Evolutionary conservation across 2,888 invertebrate species (phyloP), one percentile per base, ranked within the genome.

Genomic region (Pristionchus entomophagus): DNA sequence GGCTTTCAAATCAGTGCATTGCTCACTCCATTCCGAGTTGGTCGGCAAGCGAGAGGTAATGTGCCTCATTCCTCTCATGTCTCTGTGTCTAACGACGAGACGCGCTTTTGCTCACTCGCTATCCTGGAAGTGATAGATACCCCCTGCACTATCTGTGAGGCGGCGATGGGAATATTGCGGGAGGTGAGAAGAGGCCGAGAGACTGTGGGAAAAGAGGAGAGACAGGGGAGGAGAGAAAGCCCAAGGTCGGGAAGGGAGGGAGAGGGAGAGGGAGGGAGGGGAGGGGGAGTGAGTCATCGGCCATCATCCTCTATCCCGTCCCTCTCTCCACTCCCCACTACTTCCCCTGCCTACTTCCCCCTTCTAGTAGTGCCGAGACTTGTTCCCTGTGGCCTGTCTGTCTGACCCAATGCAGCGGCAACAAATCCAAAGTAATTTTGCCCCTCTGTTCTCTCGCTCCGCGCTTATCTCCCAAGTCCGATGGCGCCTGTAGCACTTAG

Each of bases 261-360:
- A 51, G 19, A 26, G 49, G 26, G 77, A 45, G 69, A 69, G 59
- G 59, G 59, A 45, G 77, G n/a, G 45, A n/a, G 45, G 32, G 38
- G 17, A 35, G 32, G 32, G 65, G 35, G 65, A 12, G 6, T 35
- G 65, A 32, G 17, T 65, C 65, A 65, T 32, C 65, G 22, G 32
- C 56, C 65, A 65, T 65, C 65, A 59, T 59, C 35, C 65, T 65
- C 65, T 35, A 32, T 65, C 32, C 35, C 65, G 32, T 65, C 65
- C 17, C 29, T 32, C 65, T 10, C 65, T 32, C 65, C n/a, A 17
- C 35, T 32, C 35, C n/a, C 29, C 32, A 10, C 6, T 65, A 35
- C 65, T 65, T 65, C 65, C 65, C 32, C n/a, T n/a, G n/a, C n/a
- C n/a, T n/a, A n/a, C n/a, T n/a, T n/a, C n/a, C n/a, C n/a, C n/a